A percentile compares a stretch with the other conserved stretches of the same genome.
Evolutionary conservation across 2,888 invertebrate species (phyloP).

Genomic region (Blera fallax): DNA sequence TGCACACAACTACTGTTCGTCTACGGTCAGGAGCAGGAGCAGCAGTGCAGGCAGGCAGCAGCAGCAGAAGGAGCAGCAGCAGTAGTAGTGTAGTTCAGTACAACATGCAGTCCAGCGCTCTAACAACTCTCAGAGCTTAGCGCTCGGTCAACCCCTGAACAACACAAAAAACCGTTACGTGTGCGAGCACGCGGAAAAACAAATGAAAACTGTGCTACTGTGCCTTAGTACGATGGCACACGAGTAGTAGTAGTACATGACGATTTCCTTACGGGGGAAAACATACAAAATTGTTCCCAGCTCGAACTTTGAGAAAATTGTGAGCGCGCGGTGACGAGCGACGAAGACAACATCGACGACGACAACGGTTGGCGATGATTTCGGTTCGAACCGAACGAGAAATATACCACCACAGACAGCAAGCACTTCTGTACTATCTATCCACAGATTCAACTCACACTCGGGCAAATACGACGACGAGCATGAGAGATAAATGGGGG

Average conservation of each 20-base stretch:
- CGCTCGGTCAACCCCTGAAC: constrained; percentile 63
- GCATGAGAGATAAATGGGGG: constrained; percentile 49
- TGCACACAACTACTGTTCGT: constrained; percentile 64
- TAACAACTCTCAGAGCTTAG: constrained; percentile 62
- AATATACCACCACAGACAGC: constrained; percentile 36
- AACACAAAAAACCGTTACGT: constrained; percentile 75
- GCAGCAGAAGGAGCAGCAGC: constrained; percentile 41
- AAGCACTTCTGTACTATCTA: constrained; percentile 29
- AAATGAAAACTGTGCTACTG: constrained; percentile 82
- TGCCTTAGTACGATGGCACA: constrained; percentile 68
- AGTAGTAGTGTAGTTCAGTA: constrained; percentile 37
- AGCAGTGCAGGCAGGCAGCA: constrained; percentile 59
- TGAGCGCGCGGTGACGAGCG: constrained; percentile 74
- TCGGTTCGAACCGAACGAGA: constrained; percentile 55
- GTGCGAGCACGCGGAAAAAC: constrained; percentile 83
- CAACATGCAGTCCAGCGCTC: constrained; percentile 65
- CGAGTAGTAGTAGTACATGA: constrained; percentile 61
- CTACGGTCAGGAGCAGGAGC: constrained; percentile 58
- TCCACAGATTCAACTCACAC: constrained; percentile 49
- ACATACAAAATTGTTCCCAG: constrained; percentile 51
- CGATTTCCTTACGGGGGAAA: constrained; percentile 60
- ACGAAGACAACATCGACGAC: constrained; percentile 59
- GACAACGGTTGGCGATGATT: constrained; percentile 30
- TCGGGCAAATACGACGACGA: not conserved
- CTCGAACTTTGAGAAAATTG: constrained; percentile 71